Evolutionary conservation across 2,113 vertebrate genomes (phyloP).

Genomic region (Callopanchax toddi): DNA sequence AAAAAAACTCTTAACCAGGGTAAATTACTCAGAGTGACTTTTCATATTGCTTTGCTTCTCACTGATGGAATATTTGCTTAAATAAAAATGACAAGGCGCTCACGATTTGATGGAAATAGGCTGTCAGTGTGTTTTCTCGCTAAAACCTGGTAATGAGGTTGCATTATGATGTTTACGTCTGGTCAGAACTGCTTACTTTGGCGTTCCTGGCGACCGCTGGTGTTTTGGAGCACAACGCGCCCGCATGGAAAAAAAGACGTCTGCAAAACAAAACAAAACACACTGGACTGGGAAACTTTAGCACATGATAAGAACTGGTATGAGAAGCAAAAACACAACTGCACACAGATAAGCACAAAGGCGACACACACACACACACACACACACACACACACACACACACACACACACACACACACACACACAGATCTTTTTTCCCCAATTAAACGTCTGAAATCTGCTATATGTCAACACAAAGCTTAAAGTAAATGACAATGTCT

Average conservation of each 20-base stretch:
- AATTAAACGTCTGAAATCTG: no score
- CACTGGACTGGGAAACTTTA: slow-evolving; percentile 31
- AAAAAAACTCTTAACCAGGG: neutral
- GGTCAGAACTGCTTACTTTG: slow-evolving; percentile 36
- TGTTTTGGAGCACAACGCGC: slow-evolving; percentile 36
- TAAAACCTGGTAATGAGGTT: slow-evolving; percentile 26
- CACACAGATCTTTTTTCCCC: no score
- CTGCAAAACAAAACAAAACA: slow-evolving; percentile 43
- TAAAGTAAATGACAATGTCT: neutral
- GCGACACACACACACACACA: neutral
- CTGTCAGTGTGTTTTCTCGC: slow-evolving; percentile 29
- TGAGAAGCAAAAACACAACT: slow-evolving; percentile 21
- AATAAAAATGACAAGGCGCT: slow-evolving; percentile 15
- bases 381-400: no score
- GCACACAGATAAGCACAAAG: neutral
- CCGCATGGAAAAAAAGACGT: slow-evolving; percentile 41
- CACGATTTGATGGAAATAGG: slow-evolving; percentile 22
- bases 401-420: no score
- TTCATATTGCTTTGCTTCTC: neutral
- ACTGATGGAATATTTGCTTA: slow-evolving; percentile 1
- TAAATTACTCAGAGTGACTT: neutral
- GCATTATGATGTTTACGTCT: slow-evolving; percentile 29
- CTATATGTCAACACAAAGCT: no score
- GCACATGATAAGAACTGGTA: slow-evolving; percentile 39
- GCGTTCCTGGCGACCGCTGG: slow-evolving; percentile 18